Evolutionary conservation across 2,888 invertebrate species (phyloP), one percentile per base, ranked within the genome.

Genomic region (Pollenia amentaria): DNA sequence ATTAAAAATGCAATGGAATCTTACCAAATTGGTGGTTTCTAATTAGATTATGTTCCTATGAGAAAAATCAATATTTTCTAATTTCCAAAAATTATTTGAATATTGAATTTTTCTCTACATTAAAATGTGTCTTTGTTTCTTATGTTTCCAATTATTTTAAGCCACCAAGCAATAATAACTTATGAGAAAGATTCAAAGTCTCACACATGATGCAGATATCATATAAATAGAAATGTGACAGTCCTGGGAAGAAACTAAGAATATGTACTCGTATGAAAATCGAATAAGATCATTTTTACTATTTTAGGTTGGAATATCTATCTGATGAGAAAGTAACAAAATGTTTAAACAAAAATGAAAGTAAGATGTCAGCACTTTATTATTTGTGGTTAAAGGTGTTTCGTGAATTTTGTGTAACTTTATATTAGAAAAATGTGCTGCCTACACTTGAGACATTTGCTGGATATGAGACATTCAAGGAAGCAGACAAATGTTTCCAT

Each of bases 151-250:
- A 83, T 76, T 79, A 76, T 65, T 51, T 81, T 81, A 81, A 85
- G 73, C 51, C 62, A 73, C 42, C 44, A 75, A 79, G 64, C 55
- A 64, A 53, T 76, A 69, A 84, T 73, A 77, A 77, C 72, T 70
- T 82, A 83, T 75, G 65, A 42, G 51, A 77, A 55, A 76, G 7
- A 64, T 44, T n/a, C 21, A 21, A n/a, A 64, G 9, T 18, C 6
- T 29, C 18, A 21, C 21, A 81, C 38, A 67, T 57, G 65, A 67
- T 29, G 10, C 51, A 38, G 38, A 64, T 1, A 14, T 9, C 29
- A 10, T 60, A 1, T 9, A 16, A 60, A 75, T 80, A 87, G 87
- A 90, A 90, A 92, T 90, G 89, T 92, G 92, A 92, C 92, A 92
- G 80, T 90, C 92, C 92, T 92, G 92, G 89, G 92, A 92, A 92